Evolutionary conservation across 2,113 vertebrate genomes (phyloP).

Genomic region (Micronisus gabar): DNA sequence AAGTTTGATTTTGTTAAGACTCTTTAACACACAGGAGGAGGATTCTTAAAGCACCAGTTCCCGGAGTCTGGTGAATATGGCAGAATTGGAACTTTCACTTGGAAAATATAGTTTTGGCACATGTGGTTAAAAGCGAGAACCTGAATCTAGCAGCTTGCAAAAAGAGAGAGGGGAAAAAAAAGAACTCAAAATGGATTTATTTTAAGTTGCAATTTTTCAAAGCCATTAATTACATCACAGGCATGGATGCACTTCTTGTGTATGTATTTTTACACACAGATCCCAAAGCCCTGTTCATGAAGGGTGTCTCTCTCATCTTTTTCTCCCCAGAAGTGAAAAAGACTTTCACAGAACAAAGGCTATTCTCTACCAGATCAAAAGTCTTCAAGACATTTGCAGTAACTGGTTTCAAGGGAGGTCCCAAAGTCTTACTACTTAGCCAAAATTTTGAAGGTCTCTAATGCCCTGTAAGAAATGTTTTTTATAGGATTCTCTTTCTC

Average conservation of each 20-base stretch:
- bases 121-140: not conserved
- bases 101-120: not conserved
- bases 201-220: not conserved
- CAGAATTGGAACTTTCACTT: not conserved
- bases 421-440: not conserved
- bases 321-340: not conserved
- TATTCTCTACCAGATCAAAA: not conserved
- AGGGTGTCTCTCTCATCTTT: not conserved
- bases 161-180: not conserved
- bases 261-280: not conserved
- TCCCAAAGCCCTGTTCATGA: not conserved
- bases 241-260: not conserved
- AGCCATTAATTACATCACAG: not conserved
- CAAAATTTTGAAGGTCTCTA: not conserved
- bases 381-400: not conserved
- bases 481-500: not conserved
- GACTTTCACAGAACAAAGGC: not conserved
- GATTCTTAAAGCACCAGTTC: not conserved
- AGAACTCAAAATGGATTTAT: not conserved
- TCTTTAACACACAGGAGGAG: not conserved
- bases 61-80: not conserved
- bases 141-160: not conserved
- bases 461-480: not conserved
- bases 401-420: not conserved
- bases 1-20: slow-evolving; percentile 13